Evolutionary conservation across 2,888 invertebrate species (phyloP), one percentile per base, ranked within the genome.

Genomic region (Andrena camellia): DNA sequence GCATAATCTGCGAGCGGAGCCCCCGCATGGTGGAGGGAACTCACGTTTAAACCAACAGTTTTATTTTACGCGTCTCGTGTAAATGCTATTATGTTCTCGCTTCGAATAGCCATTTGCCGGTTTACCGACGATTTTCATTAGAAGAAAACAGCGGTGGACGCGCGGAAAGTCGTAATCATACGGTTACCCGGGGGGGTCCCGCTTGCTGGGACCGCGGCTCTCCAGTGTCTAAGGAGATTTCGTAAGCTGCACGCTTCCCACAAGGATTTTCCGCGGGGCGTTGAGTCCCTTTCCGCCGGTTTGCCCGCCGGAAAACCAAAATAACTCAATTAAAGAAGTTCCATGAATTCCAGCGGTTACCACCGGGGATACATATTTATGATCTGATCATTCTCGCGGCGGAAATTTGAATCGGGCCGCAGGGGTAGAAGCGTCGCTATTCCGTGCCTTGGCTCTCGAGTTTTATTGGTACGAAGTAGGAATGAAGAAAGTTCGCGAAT

Each of bases 311-410:
- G 81, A 88, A 88, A 93, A 92, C 89, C 91, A 93, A 93, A 93
- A 93, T 93, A 93, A 93, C 92, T 93, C 92, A 92, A 94, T 94
- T 94, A 93, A 94, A 93, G 92, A 93, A 94, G 93, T 93, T 93
- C 93, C 94, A 93, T 92, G 93, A 93, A 93, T 91, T 17, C 92
- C 89, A 89, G 86, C 90, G 85, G 90, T 88, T 90, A 88, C 76
- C 88, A 69, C 17, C 84, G 78, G 79, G 83, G 89, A 94, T 94
- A 93, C 94, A 93, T 93, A 94, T 94, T 94, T 94, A 94, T 94
- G 93, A 94, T 93, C 87, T 79, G 89, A 91, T 92, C 90, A 84
- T 84, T 86, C 86, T 71, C 82, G 84, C 77, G 83, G 82, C 70
- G 88, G 84, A 89, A 89, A 91, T 91, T 90, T 87, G 90, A 91